A percentile compares a stretch with the other conserved stretches of the same genome.
These are phyloP conservation scores for Aleadryas rufinucha DNA, from an alignment of 2,113 vertebrate genomes.

Conservation along the genomic window DNA sequence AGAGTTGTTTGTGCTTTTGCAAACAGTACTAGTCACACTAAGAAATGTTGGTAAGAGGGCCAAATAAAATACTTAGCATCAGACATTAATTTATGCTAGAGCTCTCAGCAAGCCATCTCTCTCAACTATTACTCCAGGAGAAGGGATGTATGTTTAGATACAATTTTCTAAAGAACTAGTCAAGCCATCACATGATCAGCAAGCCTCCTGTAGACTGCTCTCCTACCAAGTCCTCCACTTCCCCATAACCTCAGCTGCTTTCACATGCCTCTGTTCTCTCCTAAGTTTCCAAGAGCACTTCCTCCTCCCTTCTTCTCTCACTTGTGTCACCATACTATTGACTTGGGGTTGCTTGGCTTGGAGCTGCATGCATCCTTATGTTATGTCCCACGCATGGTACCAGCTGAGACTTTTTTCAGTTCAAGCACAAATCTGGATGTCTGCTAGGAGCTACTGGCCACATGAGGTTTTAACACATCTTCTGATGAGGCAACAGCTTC, in stretches of 20 bases:
- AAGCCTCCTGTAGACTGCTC: not conserved
- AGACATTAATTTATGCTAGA: not conserved
- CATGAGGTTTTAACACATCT: not conserved
- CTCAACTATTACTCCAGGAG: not conserved
- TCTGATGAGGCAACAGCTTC: not conserved
- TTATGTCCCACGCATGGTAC: not conserved
- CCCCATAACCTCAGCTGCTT: not conserved
- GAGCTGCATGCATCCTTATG: not conserved
- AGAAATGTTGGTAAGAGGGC: not conserved
- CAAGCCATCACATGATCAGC: not conserved
- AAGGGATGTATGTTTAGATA: not conserved
- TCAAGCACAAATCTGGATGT: not conserved
- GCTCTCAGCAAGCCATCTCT: not conserved
- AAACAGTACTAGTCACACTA: not conserved
- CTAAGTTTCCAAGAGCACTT: not conserved
- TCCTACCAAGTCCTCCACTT: not conserved
- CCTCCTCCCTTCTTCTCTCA: not conserved
- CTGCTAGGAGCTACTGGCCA: not conserved
- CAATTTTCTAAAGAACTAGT: not conserved
- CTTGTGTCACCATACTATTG: accelerated
- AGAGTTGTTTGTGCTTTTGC: not conserved
- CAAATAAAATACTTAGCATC: not conserved
- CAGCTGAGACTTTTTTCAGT: not conserved
- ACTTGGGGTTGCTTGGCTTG: not conserved
- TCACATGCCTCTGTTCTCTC: not conserved